These are phyloP conservation scores for Ornithoptera alexandrae DNA, from an alignment of 2,888 invertebrate species.

Conservation along the genomic window DNA sequence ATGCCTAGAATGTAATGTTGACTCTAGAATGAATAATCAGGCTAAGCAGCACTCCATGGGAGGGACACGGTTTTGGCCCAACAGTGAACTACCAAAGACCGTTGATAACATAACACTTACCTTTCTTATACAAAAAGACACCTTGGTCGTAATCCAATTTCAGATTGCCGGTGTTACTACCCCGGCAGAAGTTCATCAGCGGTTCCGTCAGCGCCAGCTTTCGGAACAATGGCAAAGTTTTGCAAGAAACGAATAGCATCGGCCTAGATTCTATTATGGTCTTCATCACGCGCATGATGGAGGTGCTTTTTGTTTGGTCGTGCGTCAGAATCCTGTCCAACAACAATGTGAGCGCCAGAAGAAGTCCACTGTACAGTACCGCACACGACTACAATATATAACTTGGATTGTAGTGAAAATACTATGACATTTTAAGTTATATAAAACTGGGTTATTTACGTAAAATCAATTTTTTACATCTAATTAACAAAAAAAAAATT, in stretches of 20 bases:
- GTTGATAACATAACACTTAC: slow-evolving; percentile 39
- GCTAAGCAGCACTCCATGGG: too few relatives aligned
- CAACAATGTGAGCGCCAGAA: slow-evolving; percentile 34
- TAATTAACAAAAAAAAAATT: too few relatives aligned
- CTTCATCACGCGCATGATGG: slow-evolving; percentile 44
- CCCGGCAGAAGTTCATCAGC: slow-evolving; percentile 47
- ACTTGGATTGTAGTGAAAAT: too few relatives aligned
- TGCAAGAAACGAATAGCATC: slow-evolving; percentile 47
- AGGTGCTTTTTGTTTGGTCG: slow-evolving; percentile 22
- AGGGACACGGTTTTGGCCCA: too few relatives aligned
- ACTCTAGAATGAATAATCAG: too few relatives aligned
- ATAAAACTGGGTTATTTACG: too few relatives aligned
- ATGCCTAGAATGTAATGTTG: too few relatives aligned
- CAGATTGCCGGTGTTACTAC: slow-evolving; percentile 49
- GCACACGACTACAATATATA: slow-evolving; percentile 54
- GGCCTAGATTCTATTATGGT: slow-evolving; percentile 52
- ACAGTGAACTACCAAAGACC: too few relatives aligned
- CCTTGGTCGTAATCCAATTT: slow-evolving; percentile 69
- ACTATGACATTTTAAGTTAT: too few relatives aligned
- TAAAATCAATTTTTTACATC: too few relatives aligned
- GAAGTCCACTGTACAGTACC: slow-evolving; percentile 41
- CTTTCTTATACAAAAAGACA: slow-evolving; percentile 63
- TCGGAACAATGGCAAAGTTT: slow-evolving; percentile 43
- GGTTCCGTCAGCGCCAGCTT: slow-evolving; percentile 36
- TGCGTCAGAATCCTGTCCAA: slow-evolving; percentile 27